Conservation (phyloP, 2,113 vertebrate genomes). For the Pterocles orientalis region DNA sequence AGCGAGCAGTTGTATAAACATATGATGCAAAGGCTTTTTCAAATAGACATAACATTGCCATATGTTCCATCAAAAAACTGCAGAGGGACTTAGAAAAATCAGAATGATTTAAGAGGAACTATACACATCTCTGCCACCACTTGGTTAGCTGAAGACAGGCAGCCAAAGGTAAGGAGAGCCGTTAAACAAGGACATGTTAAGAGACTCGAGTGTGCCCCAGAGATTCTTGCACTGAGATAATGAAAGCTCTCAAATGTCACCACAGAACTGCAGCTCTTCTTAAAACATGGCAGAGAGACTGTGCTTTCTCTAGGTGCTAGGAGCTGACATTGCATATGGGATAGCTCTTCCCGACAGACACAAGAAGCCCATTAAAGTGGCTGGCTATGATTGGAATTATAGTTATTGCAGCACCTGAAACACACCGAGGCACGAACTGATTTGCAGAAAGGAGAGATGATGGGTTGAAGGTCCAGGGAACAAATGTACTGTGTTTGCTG, state of each 20-base stretch:
- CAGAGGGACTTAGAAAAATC: slow-evolving; percentile 81
- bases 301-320: slow-evolving; percentile 29
- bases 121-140: slow-evolving; percentile 73
- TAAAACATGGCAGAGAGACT: slow-evolving; percentile 39
- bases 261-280: slow-evolving; percentile 60
- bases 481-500: neutral
- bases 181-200: slow-evolving; percentile 73
- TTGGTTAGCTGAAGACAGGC: slow-evolving; percentile 73
- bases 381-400: slow-evolving; percentile 27
- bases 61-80: slow-evolving; percentile 81
- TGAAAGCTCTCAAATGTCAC: slow-evolving; percentile 74
- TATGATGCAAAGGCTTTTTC: slow-evolving; percentile 86
- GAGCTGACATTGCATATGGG: slow-evolving; percentile 45
- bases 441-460: slow-evolving; percentile 13
- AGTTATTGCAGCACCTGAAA: slow-evolving; percentile 29
- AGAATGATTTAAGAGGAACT: slow-evolving; percentile 81
- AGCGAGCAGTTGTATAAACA: slow-evolving; percentile 85
- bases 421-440: neutral
- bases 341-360: slow-evolving; percentile 33
- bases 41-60: slow-evolving; percentile 85
- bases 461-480: slow-evolving; percentile 12
- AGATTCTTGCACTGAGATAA: slow-evolving; percentile 73
- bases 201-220: slow-evolving; percentile 74
- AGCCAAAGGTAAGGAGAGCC: slow-evolving; percentile 70
- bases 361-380: slow-evolving; percentile 55